Conservation (phyloP, 2,797 vertebrate genomes). For the Aeoliscus strigatus region DNA sequence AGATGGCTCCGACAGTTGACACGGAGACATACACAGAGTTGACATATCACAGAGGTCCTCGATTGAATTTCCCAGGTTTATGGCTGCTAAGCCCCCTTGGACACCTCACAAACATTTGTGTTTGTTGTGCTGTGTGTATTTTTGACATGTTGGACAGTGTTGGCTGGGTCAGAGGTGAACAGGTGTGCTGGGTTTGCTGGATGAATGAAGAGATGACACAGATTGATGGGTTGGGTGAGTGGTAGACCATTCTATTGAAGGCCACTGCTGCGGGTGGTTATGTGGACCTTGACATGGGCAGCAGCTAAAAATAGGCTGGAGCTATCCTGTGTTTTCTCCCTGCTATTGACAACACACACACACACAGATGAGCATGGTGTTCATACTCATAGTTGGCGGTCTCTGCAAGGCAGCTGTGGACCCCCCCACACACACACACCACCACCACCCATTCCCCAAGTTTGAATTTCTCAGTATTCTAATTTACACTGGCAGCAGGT, state of each 20-base stretch:
- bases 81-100: slow-evolving; percentile 14
- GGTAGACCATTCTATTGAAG: slow-evolving; percentile 52
- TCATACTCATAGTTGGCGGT: slow-evolving; percentile 15
- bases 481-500: slow-evolving; percentile 34
- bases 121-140: slow-evolving; percentile 41
- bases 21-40: slow-evolving; percentile 14
- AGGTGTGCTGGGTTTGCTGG: slow-evolving; percentile 53
- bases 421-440: too few relatives aligned
- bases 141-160: slow-evolving; percentile 35
- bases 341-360: slow-evolving; percentile 48
- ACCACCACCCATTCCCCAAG: too few relatives aligned
- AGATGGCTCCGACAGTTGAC: slow-evolving; percentile 15
- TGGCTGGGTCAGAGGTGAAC: slow-evolving; percentile 45
- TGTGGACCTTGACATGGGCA: slow-evolving; percentile 60
- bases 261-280: slow-evolving; percentile 55
- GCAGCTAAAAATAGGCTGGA: slow-evolving; percentile 64
- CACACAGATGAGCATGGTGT: slow-evolving; percentile 1
- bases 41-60: slow-evolving; percentile 17
- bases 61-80: slow-evolving; percentile 23
- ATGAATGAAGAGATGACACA: slow-evolving; percentile 60
- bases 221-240: slow-evolving; percentile 50
- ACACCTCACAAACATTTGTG: not conserved
- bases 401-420: slow-evolving; percentile 1
- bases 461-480: slow-evolving; percentile 40
- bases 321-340: slow-evolving; percentile 46